A percentile compares a stretch with the other conserved stretches of the same genome.
Evolutionary conservation across 1,140 invertebrate genomes (phyloP).

Genomic region (Drosophila ironensis): DNA sequence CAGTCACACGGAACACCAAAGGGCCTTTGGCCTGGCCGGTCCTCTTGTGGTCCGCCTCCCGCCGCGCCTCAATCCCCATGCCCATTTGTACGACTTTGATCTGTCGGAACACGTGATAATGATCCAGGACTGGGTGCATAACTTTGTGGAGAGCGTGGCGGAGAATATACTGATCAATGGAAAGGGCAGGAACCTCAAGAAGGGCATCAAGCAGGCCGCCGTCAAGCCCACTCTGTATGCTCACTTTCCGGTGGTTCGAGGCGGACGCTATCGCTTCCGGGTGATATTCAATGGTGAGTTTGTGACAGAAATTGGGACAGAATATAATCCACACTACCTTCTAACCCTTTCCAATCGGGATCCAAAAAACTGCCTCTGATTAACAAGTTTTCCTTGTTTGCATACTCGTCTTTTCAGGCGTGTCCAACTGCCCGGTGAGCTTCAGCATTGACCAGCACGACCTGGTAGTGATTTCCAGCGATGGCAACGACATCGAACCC

Average conservation of each 20-base stretch:
- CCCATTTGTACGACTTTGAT: constrained; percentile 79
- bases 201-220: constrained; percentile 31
- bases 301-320: not conserved
- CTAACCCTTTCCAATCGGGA: too few relatives aligned
- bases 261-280: constrained; percentile 84
- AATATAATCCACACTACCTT: too few relatives aligned
- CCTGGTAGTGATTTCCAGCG: constrained; percentile 88
- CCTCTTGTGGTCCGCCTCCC: constrained; percentile 81
- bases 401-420: constrained; percentile 81
- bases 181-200: constrained; percentile 77
- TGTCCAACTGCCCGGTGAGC: constrained; percentile 87
- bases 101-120: constrained; percentile 76
- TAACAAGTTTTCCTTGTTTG: too few relatives aligned
- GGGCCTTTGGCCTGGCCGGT: constrained; percentile 82
- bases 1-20: constrained; percentile 82
- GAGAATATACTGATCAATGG: constrained; percentile 84
- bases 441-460: constrained; percentile 87
- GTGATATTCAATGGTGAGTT: constrained; percentile 83
- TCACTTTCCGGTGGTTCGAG: constrained; percentile 69
- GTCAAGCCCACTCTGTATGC: constrained; percentile 60
- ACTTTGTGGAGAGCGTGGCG: constrained; percentile 79
- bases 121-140: constrained; percentile 79
- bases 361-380: too few relatives aligned
- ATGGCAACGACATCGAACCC: constrained; percentile 88
- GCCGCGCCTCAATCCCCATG: constrained; percentile 57